A percentile compares a stretch with the other conserved stretches of the same genome.
Conservation (phyloP, 2,113 vertebrate genomes). For the Dinomys branickii region DNA sequence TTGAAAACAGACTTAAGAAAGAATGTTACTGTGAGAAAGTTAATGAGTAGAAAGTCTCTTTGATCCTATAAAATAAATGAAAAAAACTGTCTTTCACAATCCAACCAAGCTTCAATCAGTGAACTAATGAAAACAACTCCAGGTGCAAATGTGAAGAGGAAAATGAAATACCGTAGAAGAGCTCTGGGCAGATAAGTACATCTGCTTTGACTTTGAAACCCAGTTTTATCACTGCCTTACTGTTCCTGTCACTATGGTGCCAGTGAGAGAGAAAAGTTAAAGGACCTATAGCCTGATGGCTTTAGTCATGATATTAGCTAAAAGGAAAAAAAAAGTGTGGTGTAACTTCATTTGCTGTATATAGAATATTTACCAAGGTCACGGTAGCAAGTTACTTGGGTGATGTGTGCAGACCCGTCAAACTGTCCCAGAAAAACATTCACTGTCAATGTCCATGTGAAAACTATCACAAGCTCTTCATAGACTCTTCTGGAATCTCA, state of each 20-base stretch:
- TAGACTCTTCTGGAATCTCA: background rate
- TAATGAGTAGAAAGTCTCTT: slow-evolving; percentile 59
- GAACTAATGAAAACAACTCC: background rate
- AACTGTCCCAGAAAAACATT: background rate
- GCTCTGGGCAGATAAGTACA: background rate
- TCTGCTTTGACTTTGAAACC: background rate
- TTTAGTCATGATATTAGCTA: background rate
- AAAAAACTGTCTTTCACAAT: slow-evolving; percentile 27
- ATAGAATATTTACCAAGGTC: background rate
- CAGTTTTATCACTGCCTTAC: background rate
- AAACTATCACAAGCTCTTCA: background rate
- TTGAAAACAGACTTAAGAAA: slow-evolving; percentile 57
- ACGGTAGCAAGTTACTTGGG: background rate
- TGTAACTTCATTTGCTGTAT: background rate
- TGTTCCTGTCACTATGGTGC: background rate
- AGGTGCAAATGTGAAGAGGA: background rate
- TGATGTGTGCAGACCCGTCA: background rate
- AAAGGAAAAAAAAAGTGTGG: background rate
- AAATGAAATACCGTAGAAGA: background rate
- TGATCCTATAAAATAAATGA: slow-evolving; percentile 47
- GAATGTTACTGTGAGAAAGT: background rate
- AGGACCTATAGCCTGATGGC: background rate
- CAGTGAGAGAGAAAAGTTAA: background rate
- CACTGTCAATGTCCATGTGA: background rate
- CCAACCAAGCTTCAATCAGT: background rate